Conservation (phyloP, 2,797 vertebrate species). For the Tokudaia muenninki region DNA sequence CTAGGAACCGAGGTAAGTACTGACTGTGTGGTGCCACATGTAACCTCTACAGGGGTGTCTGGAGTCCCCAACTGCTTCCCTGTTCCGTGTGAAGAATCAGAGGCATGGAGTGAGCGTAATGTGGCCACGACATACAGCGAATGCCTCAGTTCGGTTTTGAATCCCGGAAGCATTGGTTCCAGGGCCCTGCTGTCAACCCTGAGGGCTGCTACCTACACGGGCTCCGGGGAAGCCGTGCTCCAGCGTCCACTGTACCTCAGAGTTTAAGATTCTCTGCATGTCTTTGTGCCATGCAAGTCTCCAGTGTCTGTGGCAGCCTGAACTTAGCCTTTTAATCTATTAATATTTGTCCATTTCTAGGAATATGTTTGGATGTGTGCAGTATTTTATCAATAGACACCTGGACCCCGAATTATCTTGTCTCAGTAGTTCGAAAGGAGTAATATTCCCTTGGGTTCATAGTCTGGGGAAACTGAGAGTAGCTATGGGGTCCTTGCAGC, state of each 20-base stretch:
- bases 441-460: not conserved
- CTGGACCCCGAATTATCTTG: not conserved
- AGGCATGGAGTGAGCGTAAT: not conserved
- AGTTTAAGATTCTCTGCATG: not conserved
- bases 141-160: not conserved
- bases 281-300: not conserved
- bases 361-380: not conserved
- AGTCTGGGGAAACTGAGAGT: not conserved
- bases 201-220: not conserved
- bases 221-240: not conserved
- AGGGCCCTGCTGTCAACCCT: not conserved
- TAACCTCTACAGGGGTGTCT: not conserved
- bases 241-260: not conserved
- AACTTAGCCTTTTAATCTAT: not conserved
- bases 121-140: not conserved
- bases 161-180: not conserved
- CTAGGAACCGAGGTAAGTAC: not conserved
- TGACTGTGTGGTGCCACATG: not conserved
- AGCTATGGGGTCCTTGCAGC: not conserved
- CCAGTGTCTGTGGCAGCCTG: not conserved
- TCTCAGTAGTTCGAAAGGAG: not conserved
- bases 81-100: not conserved
- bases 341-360: constrained; percentile 9
- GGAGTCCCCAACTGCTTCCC: not conserved
- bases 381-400: not conserved